Base-by-base conservation (phyloP, 2,113 vertebrate genomes). In the Ciconia maguari region DNA sequence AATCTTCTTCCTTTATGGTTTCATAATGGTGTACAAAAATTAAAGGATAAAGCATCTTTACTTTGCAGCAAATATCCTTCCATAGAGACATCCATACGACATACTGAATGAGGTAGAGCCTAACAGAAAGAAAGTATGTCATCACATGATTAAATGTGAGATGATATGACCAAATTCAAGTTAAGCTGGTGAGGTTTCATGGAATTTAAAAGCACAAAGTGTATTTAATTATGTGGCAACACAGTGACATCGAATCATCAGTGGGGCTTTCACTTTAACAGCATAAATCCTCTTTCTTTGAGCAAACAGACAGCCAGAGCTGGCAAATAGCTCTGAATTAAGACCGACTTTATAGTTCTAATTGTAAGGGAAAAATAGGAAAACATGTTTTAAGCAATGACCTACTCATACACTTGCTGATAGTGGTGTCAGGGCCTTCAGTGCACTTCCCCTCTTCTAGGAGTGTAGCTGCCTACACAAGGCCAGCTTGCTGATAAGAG, bases 341-440 rank as follows among this genome's bases (percentile, higher is more conserved):
- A 82, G 48, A 48, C 30, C 7, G 7, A 16, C 46, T 41, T 84
- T 41, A 55, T 19, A 44, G 27, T 46, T 80, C 7, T 61, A 66
- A 81, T 13, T 66, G 11, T 46, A 76, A 76, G 15, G 32, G 41
- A 4, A 69, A 83, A 87, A 44, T 5, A 61, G 27, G 32, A 66
- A 91, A 93, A 46, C 6, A 4, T 7, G 16, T 48, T 90, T 83
- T 36, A 83, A 83, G 19, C 48, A 58, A 30, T 54, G 58, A 52
- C 27, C 7, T 89, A 32, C 6, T 51, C 76, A 51, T 41, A 61
- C 4, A 4, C 13, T 51, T 55, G 41, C 16, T 74, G 82, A 42
- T 38, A 62, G 29, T 1, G 0, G 0, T 30, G 58, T 41, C 52
- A 72, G 20, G 29, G 8, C 21, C 71, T 57, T 46, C 29, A 55